A percentile compares a stretch with the other conserved stretches of the same genome.
Evolutionary conservation across 2,888 invertebrate genomes (phyloP).

Genomic region (Marronus borbonicus): DNA sequence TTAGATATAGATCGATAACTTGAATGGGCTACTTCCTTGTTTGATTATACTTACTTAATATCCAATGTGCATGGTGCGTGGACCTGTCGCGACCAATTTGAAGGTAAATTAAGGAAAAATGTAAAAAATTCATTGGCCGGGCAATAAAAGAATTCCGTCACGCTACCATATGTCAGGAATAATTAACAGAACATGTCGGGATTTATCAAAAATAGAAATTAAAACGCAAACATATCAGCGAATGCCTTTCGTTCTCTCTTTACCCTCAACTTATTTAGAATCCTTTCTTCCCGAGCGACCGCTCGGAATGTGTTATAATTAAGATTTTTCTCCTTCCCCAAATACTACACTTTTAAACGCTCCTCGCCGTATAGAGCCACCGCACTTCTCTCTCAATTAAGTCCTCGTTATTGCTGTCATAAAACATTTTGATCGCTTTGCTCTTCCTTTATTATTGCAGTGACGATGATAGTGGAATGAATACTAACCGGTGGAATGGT

Average conservation of each 20-base stretch:
- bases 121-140: slow-evolving; percentile 21
- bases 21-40: no score
- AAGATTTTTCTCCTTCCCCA: slow-evolving; percentile 41
- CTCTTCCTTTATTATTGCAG: slow-evolving; percentile 17
- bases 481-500: slow-evolving; percentile 16
- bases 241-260: slow-evolving; percentile 12
- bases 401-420: slow-evolving; percentile 26
- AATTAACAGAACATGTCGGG: slow-evolving; percentile 33
- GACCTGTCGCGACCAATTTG: slow-evolving; percentile 7
- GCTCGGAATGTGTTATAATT: slow-evolving; percentile 45
- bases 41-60: no score
- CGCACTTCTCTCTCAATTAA: slow-evolving; percentile 30
- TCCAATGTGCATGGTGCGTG: no score
- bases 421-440: slow-evolving; percentile 11
- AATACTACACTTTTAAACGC: slow-evolving; percentile 22
- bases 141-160: slow-evolving; percentile 41
- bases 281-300: slow-evolving; percentile 38
- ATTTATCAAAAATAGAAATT: slow-evolving; percentile 46
- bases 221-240: slow-evolving; percentile 43
- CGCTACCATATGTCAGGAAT: slow-evolving; percentile 34
- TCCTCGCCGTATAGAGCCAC: slow-evolving; percentile 2
- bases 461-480: neutral
- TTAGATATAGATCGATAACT: no score
- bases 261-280: slow-evolving; percentile 17
- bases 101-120: slow-evolving; percentile 38